A percentile compares a stretch with the other conserved stretches of the same genome.
Conservation (phyloP, 2,113 vertebrate genomes). For the Baryphthengus martii region DNA sequence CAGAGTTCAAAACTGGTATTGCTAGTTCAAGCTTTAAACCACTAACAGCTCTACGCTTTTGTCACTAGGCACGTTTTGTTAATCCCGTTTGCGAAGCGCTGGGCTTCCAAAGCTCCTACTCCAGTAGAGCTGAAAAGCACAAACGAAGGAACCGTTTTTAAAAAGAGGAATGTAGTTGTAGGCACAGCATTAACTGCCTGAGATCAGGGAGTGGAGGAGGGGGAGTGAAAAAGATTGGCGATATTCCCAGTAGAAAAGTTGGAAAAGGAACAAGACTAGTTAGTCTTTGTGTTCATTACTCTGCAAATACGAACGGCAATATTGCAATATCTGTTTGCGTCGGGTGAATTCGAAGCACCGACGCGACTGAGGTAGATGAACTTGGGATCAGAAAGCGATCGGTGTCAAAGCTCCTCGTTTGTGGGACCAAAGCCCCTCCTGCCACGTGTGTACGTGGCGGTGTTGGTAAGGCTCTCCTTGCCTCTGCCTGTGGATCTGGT, state of each 20-base stretch:
- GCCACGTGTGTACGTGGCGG: neutral
- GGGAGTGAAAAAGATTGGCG: neutral
- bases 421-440: neutral
- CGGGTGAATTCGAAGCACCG: neutral
- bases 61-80: neutral
- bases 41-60: neutral
- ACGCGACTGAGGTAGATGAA: neutral
- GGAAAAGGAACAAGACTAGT: neutral
- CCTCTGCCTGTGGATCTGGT: neutral
- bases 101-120: neutral
- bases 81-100: neutral
- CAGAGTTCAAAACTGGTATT: neutral
- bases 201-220: constrained; percentile 5
- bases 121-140: neutral
- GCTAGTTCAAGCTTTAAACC: constrained; percentile 13
- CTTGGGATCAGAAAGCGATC: neutral
- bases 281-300: constrained; percentile 1
- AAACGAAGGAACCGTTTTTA: neutral
- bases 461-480: neutral
- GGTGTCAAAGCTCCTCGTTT: neutral
- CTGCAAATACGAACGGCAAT: neutral
- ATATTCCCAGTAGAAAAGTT: constrained; percentile 9
- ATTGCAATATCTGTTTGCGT: neutral
- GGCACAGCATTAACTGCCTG: constrained; percentile 15
- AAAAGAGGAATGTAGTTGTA: neutral